These are phyloP conservation scores for Notodonta ziczac DNA, from an alignment of 2,888 invertebrate genomes.

Conservation along the genomic window DNA sequence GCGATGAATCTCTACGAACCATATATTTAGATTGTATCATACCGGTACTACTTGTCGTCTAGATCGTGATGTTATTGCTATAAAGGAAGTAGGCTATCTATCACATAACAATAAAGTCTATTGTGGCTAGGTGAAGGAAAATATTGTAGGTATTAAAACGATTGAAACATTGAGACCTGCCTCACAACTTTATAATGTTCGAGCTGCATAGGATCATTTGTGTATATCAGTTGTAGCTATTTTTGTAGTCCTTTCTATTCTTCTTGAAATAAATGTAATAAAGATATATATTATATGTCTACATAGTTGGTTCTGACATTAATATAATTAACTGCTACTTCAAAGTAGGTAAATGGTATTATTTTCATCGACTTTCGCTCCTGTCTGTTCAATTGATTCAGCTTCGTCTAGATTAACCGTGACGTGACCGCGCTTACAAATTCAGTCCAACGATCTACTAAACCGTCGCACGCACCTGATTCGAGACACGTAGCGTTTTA, in stretches of 20 bases:
- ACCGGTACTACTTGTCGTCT: background rate
- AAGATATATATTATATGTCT: too few species aligned
- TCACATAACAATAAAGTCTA: background rate
- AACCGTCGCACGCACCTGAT: conserved; percentile 1
- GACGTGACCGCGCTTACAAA: background rate
- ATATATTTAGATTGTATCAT: background rate
- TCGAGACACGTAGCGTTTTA: conserved; percentile 4
- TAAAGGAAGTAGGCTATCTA: conserved; percentile 1
- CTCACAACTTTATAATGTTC: background rate
- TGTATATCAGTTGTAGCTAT: too few species aligned
- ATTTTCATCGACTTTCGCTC: too few species aligned
- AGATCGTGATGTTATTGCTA: background rate
- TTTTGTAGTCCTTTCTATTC: too few species aligned
- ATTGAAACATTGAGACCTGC: background rate
- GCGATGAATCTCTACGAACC: background rate
- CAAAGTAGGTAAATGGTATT: too few species aligned
- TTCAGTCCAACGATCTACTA: background rate
- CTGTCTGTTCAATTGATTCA: background rate
- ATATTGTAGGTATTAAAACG: background rate
- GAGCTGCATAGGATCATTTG: too few species aligned
- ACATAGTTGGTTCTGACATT: too few species aligned
- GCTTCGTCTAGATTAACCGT: background rate
- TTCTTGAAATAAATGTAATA: too few species aligned
- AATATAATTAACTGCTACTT: too few species aligned
- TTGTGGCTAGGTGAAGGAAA: background rate